Base-by-base conservation (phyloP, 2,113 vertebrate genomes). In the Gallinago undulata region DNA sequence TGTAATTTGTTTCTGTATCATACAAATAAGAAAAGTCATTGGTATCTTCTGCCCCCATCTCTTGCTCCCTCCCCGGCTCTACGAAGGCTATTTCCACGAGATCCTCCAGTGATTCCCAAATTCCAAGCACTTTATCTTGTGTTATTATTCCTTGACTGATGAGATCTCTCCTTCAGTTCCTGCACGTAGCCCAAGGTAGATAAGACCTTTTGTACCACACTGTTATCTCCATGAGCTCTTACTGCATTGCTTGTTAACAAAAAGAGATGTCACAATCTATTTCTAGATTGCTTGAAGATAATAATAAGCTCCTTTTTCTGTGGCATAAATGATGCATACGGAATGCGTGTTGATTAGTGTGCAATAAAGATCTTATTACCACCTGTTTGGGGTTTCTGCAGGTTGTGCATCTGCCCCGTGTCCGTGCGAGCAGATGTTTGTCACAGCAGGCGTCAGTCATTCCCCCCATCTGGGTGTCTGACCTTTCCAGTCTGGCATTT, bases 1-100 rank as follows among this genome's bases (percentile, higher is more conserved):
- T 95, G 97, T 78, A 47, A 64, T 30, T 69, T 70, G 13, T 82
- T 84, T 93, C 48, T 91, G 45, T 66, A 82, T 75, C 50, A 56
- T 89, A 47, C 60, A 22, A 84, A 10, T 78, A 80, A 66, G 22
- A 93, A 80, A 92, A 59, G 22, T 47, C 22, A 50, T 67, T 2
- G 4, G 62, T 94, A 41, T 51, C 33, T 92, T 86, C 33, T 92
- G 13, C 31, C 59, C 16, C 14, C n/a, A 24, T 39, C 11, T 17
- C 22, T 66, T 82, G 31, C 28, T 82, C 57, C 16, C 50, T 79
- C 19, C 47, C 17, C 22, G 63, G n/a, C 23, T 75, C 15, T 16
- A 8, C 33, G 33, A 75, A 79, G 13, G 23, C 51, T 50, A 2
- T 90, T 94, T 91, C 57, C 35, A 33, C 24, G 69, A 63, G 60